Percentiles rank a stretch among this genome's conserved stretches.
Conservation (phyloP, 2,113 vertebrate genomes). For the Sturnira hondurensis region DNA sequence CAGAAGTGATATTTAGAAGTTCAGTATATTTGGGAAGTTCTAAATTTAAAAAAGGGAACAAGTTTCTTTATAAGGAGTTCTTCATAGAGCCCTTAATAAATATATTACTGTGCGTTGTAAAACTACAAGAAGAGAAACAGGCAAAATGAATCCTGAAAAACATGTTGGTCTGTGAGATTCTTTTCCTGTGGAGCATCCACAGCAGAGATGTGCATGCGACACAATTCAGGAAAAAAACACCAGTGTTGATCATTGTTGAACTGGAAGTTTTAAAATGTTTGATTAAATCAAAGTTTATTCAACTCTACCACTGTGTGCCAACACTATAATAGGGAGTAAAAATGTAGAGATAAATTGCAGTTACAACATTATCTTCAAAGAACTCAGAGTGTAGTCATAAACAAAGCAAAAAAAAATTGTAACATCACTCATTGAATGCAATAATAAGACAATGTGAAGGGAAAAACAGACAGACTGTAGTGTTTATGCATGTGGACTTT, state of each 20-base stretch:
- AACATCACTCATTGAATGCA: neutral
- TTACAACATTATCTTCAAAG: neutral
- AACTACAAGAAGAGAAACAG: neutral
- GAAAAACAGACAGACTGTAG: neutral
- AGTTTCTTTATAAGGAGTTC: neutral
- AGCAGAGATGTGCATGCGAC: neutral
- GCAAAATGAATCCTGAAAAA: neutral
- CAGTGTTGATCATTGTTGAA: neutral
- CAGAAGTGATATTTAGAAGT: neutral
- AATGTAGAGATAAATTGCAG: neutral
- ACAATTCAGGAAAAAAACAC: neutral
- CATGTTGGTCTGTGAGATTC: neutral
- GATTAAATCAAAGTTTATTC: neutral
- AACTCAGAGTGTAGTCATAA: neutral
- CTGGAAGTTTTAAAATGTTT: neutral
- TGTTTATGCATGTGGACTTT: neutral
- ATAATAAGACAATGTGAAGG: neutral
- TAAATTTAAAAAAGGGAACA: neutral
- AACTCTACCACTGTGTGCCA: neutral
- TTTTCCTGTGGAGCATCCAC: neutral
- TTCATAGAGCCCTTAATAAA: neutral
- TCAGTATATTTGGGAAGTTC: neutral
- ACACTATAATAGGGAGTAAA: neutral
- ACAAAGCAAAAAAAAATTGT: neutral
- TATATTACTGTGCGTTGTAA: neutral